These are phyloP conservation scores for Epizoanthus stellaris DNA, from an alignment of 92 coral and sea anemone species.

Conservation along the genomic window DNA sequence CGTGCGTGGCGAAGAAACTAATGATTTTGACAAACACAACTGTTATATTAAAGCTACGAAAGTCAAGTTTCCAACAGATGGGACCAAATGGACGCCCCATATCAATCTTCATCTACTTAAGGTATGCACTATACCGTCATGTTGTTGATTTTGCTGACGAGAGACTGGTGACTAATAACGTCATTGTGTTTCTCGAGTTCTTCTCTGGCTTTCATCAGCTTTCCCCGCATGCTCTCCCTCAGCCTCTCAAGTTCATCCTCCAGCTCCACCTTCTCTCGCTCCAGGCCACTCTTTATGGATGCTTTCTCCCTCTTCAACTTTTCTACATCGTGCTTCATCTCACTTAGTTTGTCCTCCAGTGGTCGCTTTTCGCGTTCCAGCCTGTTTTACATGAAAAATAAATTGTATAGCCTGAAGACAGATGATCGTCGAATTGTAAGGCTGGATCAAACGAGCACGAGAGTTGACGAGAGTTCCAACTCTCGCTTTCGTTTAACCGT, in stretches of 20 bases:
- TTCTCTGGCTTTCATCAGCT: conserved; percentile 70
- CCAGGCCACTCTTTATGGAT: conserved; percentile 63
- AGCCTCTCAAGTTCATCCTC: conserved; percentile 74
- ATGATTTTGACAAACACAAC: too few species aligned
- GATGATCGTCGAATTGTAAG: too few species aligned
- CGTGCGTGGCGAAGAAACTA: too few species aligned
- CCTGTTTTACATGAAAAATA: conserved; percentile 32
- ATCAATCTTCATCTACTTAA: too few species aligned
- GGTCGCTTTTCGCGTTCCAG: conserved; percentile 82
- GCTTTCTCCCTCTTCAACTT: conserved; percentile 80
- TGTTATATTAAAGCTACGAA: neutral
- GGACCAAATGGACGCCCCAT: too few species aligned
- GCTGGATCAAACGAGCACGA: too few species aligned
- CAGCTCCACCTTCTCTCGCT: conserved; percentile 78
- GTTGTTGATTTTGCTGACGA: conserved; percentile 22
- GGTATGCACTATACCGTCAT: conserved; percentile 4
- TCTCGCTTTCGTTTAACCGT: too few species aligned
- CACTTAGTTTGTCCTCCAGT: conserved; percentile 82
- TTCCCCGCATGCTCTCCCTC: conserved; percentile 66
- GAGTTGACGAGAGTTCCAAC: too few species aligned
- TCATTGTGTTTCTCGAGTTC: conserved; percentile 77
- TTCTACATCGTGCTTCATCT: conserved; percentile 76
- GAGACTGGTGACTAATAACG: conserved; percentile 33
- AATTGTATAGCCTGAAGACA: too few species aligned
- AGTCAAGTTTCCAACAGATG: too few species aligned